Conservation (phyloP, 2,888 invertebrate species). For the Microctonus brassicae region DNA sequence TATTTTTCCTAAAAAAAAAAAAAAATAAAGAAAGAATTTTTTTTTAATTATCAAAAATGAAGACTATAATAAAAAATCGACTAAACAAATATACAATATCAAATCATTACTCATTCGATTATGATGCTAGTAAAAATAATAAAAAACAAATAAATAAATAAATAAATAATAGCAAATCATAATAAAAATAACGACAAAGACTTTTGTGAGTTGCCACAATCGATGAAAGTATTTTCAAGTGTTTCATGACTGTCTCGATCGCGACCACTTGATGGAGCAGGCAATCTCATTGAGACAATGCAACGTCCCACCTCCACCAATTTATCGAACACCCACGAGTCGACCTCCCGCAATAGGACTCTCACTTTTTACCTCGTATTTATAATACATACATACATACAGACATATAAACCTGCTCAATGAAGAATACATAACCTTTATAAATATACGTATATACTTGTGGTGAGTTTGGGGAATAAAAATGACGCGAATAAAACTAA, state of each 20-base stretch:
- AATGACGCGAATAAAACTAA: slow-evolving; percentile 13
- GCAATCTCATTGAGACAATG: slow-evolving; percentile 64
- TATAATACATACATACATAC: not conserved
- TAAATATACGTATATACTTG: too few species aligned
- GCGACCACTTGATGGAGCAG: slow-evolving; percentile 58
- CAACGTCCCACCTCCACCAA: slow-evolving; percentile 61
- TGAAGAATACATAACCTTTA: slow-evolving; percentile 30
- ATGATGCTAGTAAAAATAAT: too few species aligned
- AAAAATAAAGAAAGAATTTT: too few species aligned
- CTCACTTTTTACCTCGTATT: not conserved
- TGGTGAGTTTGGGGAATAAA: slow-evolving; percentile 8
- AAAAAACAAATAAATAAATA: too few species aligned
- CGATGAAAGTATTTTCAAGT: slow-evolving; percentile 16
- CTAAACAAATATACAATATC: too few species aligned
- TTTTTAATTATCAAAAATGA: too few species aligned
- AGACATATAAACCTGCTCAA: not conserved
- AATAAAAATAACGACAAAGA: not conserved
- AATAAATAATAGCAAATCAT: not conserved
- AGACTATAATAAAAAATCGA: too few species aligned
- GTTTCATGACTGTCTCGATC: slow-evolving; percentile 19
- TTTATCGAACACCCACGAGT: slow-evolving; percentile 65
- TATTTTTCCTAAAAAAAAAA: too few species aligned
- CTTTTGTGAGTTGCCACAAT: slow-evolving; percentile 25
- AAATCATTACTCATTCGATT: too few species aligned
- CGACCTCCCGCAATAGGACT: slow-evolving; percentile 50